phyloP scores from a whole-genome alignment of 2,888 invertebrate species.

The Petrolisthes cinctipes region DNA sequence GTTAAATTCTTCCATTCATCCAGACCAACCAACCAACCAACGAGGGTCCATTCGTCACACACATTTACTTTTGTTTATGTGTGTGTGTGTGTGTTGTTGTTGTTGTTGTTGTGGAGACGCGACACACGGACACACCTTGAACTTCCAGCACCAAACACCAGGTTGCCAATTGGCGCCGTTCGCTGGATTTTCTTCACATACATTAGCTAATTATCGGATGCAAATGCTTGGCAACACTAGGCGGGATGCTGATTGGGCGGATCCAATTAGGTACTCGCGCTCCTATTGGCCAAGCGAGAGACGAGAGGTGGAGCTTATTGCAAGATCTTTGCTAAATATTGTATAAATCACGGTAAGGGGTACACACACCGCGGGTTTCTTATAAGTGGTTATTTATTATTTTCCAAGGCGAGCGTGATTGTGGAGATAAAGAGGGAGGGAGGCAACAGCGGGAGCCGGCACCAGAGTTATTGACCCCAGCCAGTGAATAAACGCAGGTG shows the following conservation, averaged over 20 bases:
- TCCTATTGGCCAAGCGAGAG: slow-evolving; percentile 29
- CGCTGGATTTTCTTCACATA: slow-evolving; percentile 46
- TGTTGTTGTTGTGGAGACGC: neutral
- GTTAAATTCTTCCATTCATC: slow-evolving; percentile 8
- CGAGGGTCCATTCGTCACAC: neutral
- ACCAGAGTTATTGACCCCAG: slow-evolving; percentile 15
- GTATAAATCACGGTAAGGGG: slow-evolving; percentile 51
- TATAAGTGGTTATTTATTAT: slow-evolving; percentile 54
- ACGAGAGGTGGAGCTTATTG: slow-evolving; percentile 44
- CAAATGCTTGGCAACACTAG: slow-evolving; percentile 55
- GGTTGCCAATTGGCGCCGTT: slow-evolving; percentile 40
- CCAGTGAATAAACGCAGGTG: slow-evolving; percentile 7
- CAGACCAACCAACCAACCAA: neutral
- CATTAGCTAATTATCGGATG: slow-evolving; percentile 56
- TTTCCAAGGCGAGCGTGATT: slow-evolving; percentile 44
- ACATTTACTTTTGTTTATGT: neutral
- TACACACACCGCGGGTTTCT: slow-evolving; percentile 44
- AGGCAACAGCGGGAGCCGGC: slow-evolving; percentile 21
- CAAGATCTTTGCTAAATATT: slow-evolving; percentile 54
- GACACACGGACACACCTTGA: neutral
- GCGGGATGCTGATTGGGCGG: slow-evolving; percentile 55
- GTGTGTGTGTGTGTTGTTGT: neutral
- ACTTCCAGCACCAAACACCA: slow-evolving; percentile 4
- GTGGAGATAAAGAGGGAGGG: slow-evolving; percentile 38
- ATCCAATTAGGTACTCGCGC: slow-evolving; percentile 48